Base-by-base conservation (phyloP, 2,888 invertebrate species). In the Macroteleia sp. region DNA sequence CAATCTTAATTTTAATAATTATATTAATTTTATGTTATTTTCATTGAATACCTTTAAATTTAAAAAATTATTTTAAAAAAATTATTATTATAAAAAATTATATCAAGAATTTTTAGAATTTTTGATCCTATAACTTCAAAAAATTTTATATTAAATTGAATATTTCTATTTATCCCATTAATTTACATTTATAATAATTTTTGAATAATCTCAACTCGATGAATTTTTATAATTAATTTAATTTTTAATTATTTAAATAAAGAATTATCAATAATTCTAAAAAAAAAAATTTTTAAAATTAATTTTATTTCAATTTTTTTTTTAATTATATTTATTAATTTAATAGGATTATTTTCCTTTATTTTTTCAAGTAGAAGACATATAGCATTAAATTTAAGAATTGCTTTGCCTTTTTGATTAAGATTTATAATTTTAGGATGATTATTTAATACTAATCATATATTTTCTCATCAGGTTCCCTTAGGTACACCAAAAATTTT, bases 331-430 rank as follows among this genome's bases (percentile, higher is more conserved):
- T 92, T 94, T 89, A 94, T 94, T 92, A 95, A 95, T 92, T 94
- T 95, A 84, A 88, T 95, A 92, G 94, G 95, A 0, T 87, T 95
- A 92, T 94, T 95, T 1, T 94, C 95, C 0, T 95, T 95, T 92
- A 94, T 95, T 92, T 95, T 95, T 91, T 95, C 94, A 25, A 92
- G 93, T 82, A 93, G 95, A 76, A 94, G 94, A 1, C 95, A 95
- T 88, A 86, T 95, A 92, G 90, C 90, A 6, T 81, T 95, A 85
- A 94, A 94, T 0, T 78, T 95, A 88, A 85, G 93, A 0, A 84
- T 95, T 87, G 93, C 94, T 0, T 59, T 95, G 79, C 93, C 94
- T 0, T 81, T 95, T 89, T 95, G 95, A 93, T 80, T 95, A 88
- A 92, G 92, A 79, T 93, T 95, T 91, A 95, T 95, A 93, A 74